Percentiles rank a stretch among this genome's conserved stretches.
Conservation (phyloP, 2,888 invertebrate species). For the Caenorhabditis wallacei region DNA sequence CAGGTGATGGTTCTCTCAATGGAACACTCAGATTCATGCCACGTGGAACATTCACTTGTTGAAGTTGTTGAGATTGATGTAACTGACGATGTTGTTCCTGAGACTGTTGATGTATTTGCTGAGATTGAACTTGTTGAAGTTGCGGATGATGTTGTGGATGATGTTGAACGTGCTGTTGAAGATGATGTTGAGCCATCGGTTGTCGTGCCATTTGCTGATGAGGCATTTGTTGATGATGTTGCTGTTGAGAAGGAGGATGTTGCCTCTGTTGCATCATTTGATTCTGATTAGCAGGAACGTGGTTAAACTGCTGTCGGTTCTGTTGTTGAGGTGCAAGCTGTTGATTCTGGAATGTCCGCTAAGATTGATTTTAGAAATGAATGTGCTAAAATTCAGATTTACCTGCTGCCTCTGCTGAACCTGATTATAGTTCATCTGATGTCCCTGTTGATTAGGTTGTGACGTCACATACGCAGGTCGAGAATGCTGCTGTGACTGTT, state of each 20-base stretch:
- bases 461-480: slow-evolving; percentile 10
- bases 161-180: slow-evolving; percentile 7
- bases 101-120: neutral
- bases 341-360: slow-evolving; percentile 40
- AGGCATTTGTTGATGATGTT: slow-evolving; percentile 10
- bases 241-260: neutral
- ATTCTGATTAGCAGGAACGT: slow-evolving; percentile 31
- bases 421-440: slow-evolving; percentile 15
- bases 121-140: neutral
- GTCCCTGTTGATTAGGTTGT: neutral
- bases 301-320: slow-evolving; percentile 22
- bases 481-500: slow-evolving; percentile 9
- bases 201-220: slow-evolving; percentile 23
- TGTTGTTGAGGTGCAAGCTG: neutral
- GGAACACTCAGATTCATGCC: slow-evolving; percentile 70
- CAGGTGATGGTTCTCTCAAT: slow-evolving; percentile 71
- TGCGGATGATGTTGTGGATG: slow-evolving; percentile 5
- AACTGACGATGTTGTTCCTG: slow-evolving; percentile 16
- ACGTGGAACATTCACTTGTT: slow-evolving; percentile 20
- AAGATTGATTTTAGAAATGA: neutral
- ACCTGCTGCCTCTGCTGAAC: slow-evolving; percentile 6
- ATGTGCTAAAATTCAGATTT: too few relatives aligned
- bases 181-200: slow-evolving; percentile 24
- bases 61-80: neutral
- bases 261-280: slow-evolving; percentile 36